A percentile compares a stretch with the other conserved stretches of the same genome.
These are phyloP conservation scores for Loripinus fragilis DNA, from an alignment of 2,888 invertebrate species.

Conservation along the genomic window DNA sequence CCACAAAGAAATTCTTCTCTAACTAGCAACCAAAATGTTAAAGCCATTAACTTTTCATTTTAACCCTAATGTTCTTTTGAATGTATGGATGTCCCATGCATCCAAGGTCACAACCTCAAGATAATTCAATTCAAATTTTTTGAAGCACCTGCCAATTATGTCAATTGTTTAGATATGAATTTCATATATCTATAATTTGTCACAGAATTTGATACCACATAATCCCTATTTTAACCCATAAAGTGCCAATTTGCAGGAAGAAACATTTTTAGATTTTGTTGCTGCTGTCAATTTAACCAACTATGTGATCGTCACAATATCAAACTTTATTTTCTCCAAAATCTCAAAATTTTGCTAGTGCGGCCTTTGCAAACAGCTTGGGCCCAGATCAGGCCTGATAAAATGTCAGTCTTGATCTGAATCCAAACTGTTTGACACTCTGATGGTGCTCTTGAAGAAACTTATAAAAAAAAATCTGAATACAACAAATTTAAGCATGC, in stretches of 20 bases:
- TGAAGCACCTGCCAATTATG: slow-evolving; percentile 17
- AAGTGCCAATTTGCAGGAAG: too few relatives aligned
- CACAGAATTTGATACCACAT: neutral
- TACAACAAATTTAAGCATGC: too few relatives aligned
- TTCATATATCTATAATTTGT: slow-evolving; percentile 15
- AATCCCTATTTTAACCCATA: slow-evolving; percentile 4
- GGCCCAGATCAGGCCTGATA: too few relatives aligned
- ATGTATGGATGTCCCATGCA: neutral
- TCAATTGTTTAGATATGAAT: slow-evolving; percentile 10
- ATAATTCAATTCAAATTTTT: neutral
- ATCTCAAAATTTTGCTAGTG: too few relatives aligned
- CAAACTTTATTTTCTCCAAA: too few relatives aligned
- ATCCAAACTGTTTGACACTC: too few relatives aligned
- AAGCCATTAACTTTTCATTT: neutral
- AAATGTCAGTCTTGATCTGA: too few relatives aligned
- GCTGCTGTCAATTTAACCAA: too few relatives aligned
- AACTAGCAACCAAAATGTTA: slow-evolving; percentile 2
- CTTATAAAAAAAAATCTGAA: too few relatives aligned
- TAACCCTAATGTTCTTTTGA: neutral
- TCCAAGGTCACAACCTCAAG: neutral
- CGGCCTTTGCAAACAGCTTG: neutral
- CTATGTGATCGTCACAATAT: too few relatives aligned
- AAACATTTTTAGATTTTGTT: too few relatives aligned
- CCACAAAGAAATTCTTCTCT: neutral
- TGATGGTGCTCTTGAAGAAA: too few relatives aligned